These are phyloP conservation scores for Dicyrtoma fusca DNA, from an alignment of 2,888 invertebrate genomes.

Conservation along the genomic window DNA sequence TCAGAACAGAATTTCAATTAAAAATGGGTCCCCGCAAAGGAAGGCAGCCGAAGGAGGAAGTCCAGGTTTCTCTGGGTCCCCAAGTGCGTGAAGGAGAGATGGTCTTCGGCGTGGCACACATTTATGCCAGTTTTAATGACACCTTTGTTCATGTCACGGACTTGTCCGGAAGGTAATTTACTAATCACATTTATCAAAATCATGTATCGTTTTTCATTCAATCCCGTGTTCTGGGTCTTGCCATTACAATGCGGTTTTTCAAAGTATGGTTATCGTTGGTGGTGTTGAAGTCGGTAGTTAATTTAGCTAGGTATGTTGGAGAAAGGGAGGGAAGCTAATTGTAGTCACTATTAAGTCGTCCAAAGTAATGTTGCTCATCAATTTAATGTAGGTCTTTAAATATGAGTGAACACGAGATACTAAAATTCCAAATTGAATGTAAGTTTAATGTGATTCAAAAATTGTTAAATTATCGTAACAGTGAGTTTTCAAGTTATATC, in stretches of 20 bases:
- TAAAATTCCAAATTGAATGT: no score
- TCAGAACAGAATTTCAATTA: not conserved
- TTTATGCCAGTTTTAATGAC: conserved; percentile 99
- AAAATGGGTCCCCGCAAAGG: conserved; percentile 97
- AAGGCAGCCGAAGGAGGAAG: conserved; percentile 95
- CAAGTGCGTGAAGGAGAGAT: conserved; percentile 96
- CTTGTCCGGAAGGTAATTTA: conserved; percentile 79
- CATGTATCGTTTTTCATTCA: not conserved
- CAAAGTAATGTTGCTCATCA: no score
- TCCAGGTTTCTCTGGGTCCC: conserved; percentile 92
- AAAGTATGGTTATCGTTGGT: not conserved
- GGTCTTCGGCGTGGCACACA: conserved; percentile 99
- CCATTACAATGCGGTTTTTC: not conserved
- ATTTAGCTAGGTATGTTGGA: no score
- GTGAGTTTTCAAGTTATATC: no score
- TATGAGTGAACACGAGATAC: no score
- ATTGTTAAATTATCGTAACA: no score
- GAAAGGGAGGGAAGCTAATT: no score
- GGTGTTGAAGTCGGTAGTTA: no score
- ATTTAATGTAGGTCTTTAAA: no score
- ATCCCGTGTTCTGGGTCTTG: not conserved
- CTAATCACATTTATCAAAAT: not conserved
- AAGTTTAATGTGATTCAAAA: no score
- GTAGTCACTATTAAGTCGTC: no score
- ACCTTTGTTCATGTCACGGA: conserved; percentile 99